Evolutionary conservation across 1,140 invertebrate species (phyloP), one percentile per base, ranked within the genome.

Genomic region (Diabrotica undecimpunctata): DNA sequence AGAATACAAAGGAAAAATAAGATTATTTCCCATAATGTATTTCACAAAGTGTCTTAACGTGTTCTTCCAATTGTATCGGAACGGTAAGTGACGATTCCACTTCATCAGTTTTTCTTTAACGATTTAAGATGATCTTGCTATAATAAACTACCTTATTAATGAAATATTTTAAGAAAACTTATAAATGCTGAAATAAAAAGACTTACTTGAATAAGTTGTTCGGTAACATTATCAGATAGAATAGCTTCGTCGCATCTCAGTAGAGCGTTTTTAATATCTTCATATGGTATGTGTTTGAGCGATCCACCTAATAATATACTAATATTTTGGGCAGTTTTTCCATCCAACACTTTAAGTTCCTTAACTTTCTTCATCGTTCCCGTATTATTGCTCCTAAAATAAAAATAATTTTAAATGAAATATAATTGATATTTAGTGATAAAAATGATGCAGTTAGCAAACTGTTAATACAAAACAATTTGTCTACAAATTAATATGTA

Each of bases 311-410:
- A 80, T 6, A 98, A 81, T 74, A 98, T 98, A 10, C 89, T 89
- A n/a, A 98, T 86, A 82, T 97, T 98, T 82, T 98, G 96, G 0
- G 95, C 96, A 0, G 93, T 84, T 82, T 98, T 98, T 6, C 86
- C 84, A 80, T 98, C 96, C 5, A 99, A 79, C 5, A 98, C 94
- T 77, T 92, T 92, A 0, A 97, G 80, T 77, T 96, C 91, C 80
- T 96, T 95, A 5, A 89, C 88, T 79, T 97, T 97, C 78, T 96
- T 97, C 61, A 85, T 62, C 3, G 87, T 84, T 14, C 84, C 83
- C 9, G 81, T 69, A 35, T 56, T 66, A 9, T 51, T 64, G 10
- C 37, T 82, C 71, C 87, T 88, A 73, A 64, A 79, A 63, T 63
- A 39, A 61, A 65, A 54, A 66, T 35, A 13, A 52, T 53, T 53